A percentile compares a stretch with the other conserved stretches of the same genome.
phyloP scores from a whole-genome alignment of 2,888 invertebrate species.

The Eupithecia pulchellata region DNA sequence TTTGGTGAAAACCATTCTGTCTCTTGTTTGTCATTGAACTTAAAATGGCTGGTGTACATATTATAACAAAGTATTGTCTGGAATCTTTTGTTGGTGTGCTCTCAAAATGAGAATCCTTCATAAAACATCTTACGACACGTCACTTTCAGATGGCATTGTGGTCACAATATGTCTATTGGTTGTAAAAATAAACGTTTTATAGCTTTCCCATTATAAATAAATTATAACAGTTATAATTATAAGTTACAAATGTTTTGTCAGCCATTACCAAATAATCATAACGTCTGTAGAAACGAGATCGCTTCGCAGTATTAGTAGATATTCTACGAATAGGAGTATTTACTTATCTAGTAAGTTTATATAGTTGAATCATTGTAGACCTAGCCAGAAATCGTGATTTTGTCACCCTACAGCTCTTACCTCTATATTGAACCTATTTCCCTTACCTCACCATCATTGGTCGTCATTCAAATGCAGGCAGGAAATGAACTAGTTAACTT shows the following conservation, averaged over 20 bases:
- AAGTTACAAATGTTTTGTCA: not conserved
- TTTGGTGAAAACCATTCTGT: not conserved
- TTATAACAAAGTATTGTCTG: not conserved
- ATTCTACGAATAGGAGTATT: not conserved
- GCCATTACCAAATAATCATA: not conserved
- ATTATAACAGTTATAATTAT: not conserved
- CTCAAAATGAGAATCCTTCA: not conserved
- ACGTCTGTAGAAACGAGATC: conserved; percentile 26
- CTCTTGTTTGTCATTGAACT: not conserved
- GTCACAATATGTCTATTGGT: not conserved
- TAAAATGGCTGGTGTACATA: not conserved
- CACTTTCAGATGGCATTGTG: not conserved
- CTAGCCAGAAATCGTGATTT: not conserved
- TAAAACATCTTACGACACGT: not conserved
- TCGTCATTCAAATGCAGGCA: too few species aligned
- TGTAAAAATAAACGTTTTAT: not conserved
- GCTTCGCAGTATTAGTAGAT: conserved; percentile 7
- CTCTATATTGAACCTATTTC: too few species aligned
- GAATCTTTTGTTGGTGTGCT: not conserved
- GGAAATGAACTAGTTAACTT: too few species aligned
- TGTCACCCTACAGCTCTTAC: not conserved
- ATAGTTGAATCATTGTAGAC: not conserved
- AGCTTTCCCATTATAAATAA: not conserved
- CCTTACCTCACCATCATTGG: too few species aligned
- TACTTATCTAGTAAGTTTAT: not conserved